Evolutionary conservation across 2,888 invertebrate species (phyloP).

Genomic region (Stenodema calcarata): DNA sequence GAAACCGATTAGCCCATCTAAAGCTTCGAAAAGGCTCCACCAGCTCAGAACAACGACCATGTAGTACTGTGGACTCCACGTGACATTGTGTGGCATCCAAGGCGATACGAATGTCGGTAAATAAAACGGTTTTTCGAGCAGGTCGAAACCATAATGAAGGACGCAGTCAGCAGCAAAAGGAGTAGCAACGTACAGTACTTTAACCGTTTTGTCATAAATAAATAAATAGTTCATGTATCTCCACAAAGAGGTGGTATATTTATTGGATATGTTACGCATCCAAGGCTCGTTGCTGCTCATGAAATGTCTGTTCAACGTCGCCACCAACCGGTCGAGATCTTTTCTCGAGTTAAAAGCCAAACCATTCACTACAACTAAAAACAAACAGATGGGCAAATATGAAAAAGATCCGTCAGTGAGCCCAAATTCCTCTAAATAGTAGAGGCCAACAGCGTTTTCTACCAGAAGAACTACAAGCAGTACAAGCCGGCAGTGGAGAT

Average conservation of each 20-base stretch:
- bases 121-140: neutral
- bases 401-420: neutral
- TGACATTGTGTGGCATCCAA: neutral
- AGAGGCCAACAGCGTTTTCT: neutral
- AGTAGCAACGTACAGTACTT: neutral
- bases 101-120: neutral
- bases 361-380: neutral
- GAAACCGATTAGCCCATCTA: neutral
- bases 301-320: constrained; percentile 1
- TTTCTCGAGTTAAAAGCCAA: neutral
- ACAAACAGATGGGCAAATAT: neutral
- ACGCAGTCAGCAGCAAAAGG: neutral
- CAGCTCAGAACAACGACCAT: neutral
- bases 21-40: neutral
- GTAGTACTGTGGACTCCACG: neutral
- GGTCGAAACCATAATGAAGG: constrained; percentile 6
- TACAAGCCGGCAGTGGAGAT: neutral
- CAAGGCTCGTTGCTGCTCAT: neutral
- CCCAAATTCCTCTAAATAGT: neutral
- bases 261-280: neutral
- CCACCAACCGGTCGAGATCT: neutral
- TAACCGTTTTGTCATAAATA: neutral
- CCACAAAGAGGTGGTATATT: neutral
- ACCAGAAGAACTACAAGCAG: neutral
- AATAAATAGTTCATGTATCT: neutral